A percentile compares a stretch with the other conserved stretches of the same genome.
phyloP scores from a whole-genome alignment of 1,140 invertebrate genomes.

The Eumaeus atala region DNA sequence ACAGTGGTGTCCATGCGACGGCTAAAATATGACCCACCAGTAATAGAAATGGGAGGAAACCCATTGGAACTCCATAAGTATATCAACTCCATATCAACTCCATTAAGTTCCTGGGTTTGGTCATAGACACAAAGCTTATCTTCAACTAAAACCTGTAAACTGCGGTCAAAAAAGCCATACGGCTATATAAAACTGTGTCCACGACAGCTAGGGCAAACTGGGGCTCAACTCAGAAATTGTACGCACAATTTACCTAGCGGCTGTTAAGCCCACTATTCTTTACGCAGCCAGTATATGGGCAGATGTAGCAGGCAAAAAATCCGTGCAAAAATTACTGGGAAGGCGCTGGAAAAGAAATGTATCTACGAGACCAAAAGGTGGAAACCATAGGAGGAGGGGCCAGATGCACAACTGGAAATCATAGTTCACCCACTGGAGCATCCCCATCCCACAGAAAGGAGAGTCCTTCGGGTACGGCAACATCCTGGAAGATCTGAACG shows the following conservation, averaged over 20 bases:
- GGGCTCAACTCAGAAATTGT: background rate
- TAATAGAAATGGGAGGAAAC: too few relatives aligned
- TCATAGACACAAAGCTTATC: too few relatives aligned
- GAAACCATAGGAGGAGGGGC: background rate
- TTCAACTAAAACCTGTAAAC: too few relatives aligned
- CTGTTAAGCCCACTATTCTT: too few relatives aligned
- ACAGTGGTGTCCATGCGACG: too few relatives aligned
- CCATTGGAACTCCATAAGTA: too few relatives aligned
- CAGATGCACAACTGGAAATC: background rate
- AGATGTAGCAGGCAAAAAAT: background rate
- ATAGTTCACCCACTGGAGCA: background rate
- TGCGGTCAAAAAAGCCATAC: slow-evolving; percentile 14
- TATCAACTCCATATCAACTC: too few relatives aligned
- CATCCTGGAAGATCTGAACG: background rate
- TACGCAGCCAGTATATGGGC: background rate
- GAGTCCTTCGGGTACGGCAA: background rate
- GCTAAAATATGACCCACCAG: too few relatives aligned
- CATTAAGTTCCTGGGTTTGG: background rate
- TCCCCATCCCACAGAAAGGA: background rate
- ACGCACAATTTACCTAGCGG: background rate
- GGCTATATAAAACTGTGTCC: slow-evolving; percentile 1
- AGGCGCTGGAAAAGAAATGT: background rate
- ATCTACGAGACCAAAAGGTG: background rate
- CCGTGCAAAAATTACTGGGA: background rate
- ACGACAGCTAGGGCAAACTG: background rate